A percentile compares a stretch with the other conserved stretches of the same genome.
Evolutionary conservation across 2,113 vertebrate genomes (phyloP).

Genomic region (Cyprinodon variegatus): DNA sequence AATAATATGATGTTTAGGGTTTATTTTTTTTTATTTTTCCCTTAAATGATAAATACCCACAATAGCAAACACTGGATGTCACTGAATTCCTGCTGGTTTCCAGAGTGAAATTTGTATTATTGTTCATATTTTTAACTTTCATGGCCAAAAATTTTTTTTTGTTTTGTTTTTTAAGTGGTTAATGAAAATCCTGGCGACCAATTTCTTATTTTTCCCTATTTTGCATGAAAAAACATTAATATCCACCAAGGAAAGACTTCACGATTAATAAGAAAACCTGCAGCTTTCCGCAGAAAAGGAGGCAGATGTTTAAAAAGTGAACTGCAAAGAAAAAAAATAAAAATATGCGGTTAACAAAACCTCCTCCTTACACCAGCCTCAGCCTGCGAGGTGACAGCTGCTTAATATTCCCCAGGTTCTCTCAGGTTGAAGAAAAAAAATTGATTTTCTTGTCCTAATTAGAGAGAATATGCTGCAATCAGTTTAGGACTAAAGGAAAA

Average conservation of each 20-base stretch:
- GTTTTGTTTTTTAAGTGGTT: no score
- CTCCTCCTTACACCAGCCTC: constrained; percentile 32
- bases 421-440: constrained; percentile 46
- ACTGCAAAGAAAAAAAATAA: constrained; percentile 4
- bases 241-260: constrained; percentile 8
- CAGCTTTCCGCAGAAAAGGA: neutral
- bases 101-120: no score
- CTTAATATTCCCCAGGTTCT: constrained; percentile 47
- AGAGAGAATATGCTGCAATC: constrained; percentile 34
- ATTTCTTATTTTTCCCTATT: no score
- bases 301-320: constrained; percentile 7
- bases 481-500: constrained; percentile 30
- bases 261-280: constrained; percentile 4
- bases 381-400: constrained; percentile 31
- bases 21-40: no score
- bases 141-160: no score
- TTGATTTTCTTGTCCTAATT: constrained; percentile 43
- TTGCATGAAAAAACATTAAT: neutral
- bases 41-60: no score
- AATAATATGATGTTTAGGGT: no score
- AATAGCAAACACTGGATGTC: no score
- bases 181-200: no score
- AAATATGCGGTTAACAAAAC: constrained; percentile 40
- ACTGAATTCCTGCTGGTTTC: no score
- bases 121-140: no score